Percentiles rank a stretch among this genome's conserved stretches.
Conservation (phyloP, 2,113 vertebrate genomes). For the Clarias macrocephalus region DNA sequence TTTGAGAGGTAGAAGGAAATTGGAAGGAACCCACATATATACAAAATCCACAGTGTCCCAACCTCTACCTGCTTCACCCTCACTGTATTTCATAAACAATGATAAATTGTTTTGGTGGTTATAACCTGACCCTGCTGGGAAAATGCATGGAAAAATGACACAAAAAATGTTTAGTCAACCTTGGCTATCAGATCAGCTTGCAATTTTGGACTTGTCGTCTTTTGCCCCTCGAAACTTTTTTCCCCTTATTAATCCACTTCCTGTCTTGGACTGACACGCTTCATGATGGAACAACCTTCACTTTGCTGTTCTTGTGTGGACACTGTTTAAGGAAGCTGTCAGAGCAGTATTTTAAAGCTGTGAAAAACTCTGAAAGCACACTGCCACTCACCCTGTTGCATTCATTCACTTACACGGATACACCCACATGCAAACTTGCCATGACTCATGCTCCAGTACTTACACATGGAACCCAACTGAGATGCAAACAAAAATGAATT, state of each 20-base stretch:
- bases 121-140: neutral
- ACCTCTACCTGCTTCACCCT: neutral
- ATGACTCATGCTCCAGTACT: neutral
- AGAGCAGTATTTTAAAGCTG: constrained; percentile 16
- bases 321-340: neutral
- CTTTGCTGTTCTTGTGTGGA: neutral
- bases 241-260: constrained; percentile 34
- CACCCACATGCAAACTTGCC: neutral
- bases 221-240: neutral
- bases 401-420: constrained; percentile 29
- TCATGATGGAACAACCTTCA: constrained; percentile 30
- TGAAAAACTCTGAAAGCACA: neutral
- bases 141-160: constrained; percentile 57
- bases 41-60: neutral
- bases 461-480: neutral
- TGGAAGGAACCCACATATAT: neutral
- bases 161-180: constrained; percentile 26
- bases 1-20: neutral
- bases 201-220: neutral
- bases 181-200: constrained; percentile 45
- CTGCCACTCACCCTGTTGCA: constrained; percentile 27
- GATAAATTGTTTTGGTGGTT: too few relatives aligned
- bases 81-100: neutral
- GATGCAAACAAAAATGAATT: neutral
- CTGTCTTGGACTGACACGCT: constrained; percentile 22